A percentile compares a stretch with the other conserved stretches of the same genome.
Conservation (phyloP, 2,797 vertebrate genomes). For the Paratrypauchen microcephalus region DNA sequence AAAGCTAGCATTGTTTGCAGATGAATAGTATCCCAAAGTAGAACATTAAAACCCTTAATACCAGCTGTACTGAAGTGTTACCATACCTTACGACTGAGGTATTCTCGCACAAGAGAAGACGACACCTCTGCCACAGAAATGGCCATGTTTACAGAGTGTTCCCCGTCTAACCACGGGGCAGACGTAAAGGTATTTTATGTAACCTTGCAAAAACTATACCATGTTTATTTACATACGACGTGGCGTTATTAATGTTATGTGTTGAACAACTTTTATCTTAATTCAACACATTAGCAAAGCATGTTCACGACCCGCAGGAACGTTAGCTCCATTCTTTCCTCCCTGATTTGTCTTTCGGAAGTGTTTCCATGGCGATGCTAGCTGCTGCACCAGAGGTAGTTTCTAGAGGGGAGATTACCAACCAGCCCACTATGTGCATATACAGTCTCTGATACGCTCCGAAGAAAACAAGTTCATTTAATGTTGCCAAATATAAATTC, state of each 20-base stretch:
- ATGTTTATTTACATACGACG: background rate
- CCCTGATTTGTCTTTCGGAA: background rate
- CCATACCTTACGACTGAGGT: constrained; percentile 92
- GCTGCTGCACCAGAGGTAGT: background rate
- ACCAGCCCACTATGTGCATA: background rate
- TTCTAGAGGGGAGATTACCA: background rate
- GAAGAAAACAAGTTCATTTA: background rate
- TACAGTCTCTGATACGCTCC: background rate
- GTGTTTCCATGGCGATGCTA: constrained; percentile 51
- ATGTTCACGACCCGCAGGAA: background rate
- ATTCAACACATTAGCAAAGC: background rate
- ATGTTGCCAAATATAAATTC: too few species aligned
- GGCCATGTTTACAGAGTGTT: constrained; percentile 47
- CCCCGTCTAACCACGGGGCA: background rate
- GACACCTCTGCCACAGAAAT: constrained; percentile 84
- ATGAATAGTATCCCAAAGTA: background rate
- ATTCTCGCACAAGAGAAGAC: constrained; percentile 90
- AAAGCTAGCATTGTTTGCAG: background rate
- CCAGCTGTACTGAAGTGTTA: constrained; percentile 42
- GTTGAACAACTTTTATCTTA: too few species aligned
- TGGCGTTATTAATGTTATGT: too few species aligned
- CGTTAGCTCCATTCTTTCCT: background rate
- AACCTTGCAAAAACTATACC: background rate
- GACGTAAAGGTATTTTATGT: background rate
- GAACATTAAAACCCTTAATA: background rate